A percentile compares a stretch with the other conserved stretches of the same genome.
These are phyloP conservation scores for Micrasema minimum DNA, from an alignment of 1,140 invertebrate species.

Conservation along the genomic window DNA sequence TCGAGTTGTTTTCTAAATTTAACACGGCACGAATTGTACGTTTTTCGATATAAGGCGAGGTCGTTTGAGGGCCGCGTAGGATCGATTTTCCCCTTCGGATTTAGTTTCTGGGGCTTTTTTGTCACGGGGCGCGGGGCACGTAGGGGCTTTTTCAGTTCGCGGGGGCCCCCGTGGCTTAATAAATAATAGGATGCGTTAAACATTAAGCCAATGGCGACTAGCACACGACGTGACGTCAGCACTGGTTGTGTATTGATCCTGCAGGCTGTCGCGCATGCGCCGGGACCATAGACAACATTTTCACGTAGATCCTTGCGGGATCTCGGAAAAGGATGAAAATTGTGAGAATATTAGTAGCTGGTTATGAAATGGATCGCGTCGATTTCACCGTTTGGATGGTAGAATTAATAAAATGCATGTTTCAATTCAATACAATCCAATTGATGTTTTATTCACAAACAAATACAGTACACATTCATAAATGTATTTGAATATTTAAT, in stretches of 20 bases:
- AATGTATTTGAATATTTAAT: too few relatives aligned
- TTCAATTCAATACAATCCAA: too few relatives aligned
- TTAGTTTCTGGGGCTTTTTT: background rate
- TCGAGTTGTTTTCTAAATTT: background rate
- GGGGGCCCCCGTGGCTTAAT: conserved; percentile 10
- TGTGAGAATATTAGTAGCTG: too few relatives aligned
- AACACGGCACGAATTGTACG: conserved; percentile 4
- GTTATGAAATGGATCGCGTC: too few relatives aligned
- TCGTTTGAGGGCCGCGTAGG: background rate
- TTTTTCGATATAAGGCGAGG: conserved; percentile 11
- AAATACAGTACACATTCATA: too few relatives aligned
- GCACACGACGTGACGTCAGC: conserved; percentile 42
- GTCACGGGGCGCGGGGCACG: conserved; percentile 3
- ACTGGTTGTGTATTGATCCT: conserved; percentile 33
- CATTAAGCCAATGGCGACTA: conserved; percentile 34
- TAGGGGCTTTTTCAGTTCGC: background rate
- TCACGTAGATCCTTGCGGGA: background rate
- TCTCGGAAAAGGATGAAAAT: background rate
- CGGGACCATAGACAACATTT: conserved; percentile 12
- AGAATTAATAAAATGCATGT: too few relatives aligned
- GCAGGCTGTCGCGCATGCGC: conserved; percentile 15
- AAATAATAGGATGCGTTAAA: conserved; percentile 29
- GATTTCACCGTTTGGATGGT: too few relatives aligned
- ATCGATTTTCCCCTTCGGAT: background rate
- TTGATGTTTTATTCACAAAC: too few relatives aligned